A percentile compares a stretch with the other conserved stretches of the same genome.
Evolutionary conservation across 2,797 vertebrate species (phyloP).

Genomic region (Sebastes iracundus): DNA sequence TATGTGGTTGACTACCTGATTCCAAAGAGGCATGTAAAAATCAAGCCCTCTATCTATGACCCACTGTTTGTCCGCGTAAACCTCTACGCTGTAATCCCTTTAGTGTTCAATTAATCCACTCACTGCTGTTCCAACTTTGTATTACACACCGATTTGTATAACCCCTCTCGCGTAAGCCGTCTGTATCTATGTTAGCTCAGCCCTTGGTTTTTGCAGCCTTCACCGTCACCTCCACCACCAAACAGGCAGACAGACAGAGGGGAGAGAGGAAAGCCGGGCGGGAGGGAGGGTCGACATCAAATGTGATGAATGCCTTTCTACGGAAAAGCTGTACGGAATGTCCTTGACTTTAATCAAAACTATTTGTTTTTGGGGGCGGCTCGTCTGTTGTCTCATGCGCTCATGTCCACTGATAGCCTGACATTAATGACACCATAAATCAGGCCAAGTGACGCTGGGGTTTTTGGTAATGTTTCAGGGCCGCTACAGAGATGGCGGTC

Average conservation of each 20-base stretch:
- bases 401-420: slow-evolving; percentile 99
- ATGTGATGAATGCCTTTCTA: slow-evolving; percentile 98
- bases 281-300: slow-evolving; percentile 88
- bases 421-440: slow-evolving; percentile 99
- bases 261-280: slow-evolving; percentile 49
- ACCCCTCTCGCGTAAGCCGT: slow-evolving; percentile 71
- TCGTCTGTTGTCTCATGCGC: slow-evolving; percentile 95
- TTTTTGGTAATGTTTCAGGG: slow-evolving; percentile 93
- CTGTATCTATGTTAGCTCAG: slow-evolving; percentile 85
- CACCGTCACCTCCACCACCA: slow-evolving; percentile 67
- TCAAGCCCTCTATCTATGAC: slow-evolving; percentile 73
- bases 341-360: slow-evolving; percentile 99
- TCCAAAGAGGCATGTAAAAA: slow-evolving; percentile 57
- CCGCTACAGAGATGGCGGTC: slow-evolving; percentile 68
- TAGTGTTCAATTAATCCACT: slow-evolving; percentile 80
- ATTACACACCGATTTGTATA: slow-evolving; percentile 72
- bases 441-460: slow-evolving; percentile 90
- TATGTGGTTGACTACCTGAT: slow-evolving; percentile 47
- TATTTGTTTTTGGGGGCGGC: slow-evolving; percentile 97
- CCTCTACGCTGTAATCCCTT: slow-evolving; percentile 74
- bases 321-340: slow-evolving; percentile 94
- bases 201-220: slow-evolving; percentile 67
- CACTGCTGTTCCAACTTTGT: slow-evolving; percentile 74
- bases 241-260: slow-evolving; percentile 57
- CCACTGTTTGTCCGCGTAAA: slow-evolving; percentile 75